Evolutionary conservation across 2,113 vertebrate species (phyloP), one percentile per base, ranked within the genome.

Genomic region (Cyanoliseus patagonus): DNA sequence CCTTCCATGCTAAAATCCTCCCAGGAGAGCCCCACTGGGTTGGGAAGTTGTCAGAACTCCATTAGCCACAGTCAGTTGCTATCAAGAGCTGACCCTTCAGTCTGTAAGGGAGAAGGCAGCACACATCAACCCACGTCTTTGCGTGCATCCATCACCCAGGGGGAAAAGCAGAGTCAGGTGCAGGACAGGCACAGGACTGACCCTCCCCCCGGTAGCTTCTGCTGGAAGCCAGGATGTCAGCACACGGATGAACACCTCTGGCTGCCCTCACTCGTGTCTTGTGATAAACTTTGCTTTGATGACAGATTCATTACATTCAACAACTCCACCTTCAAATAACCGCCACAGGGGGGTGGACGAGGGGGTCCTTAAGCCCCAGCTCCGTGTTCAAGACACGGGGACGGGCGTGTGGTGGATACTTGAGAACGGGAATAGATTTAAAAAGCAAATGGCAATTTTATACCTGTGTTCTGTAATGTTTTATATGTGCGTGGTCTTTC

Each of bases 401-500:
- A 91, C 51, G 91, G 95, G 86, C 94, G 93, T 89, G 85, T 62
- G 97, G 94, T 44, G 95, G 97, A 93, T 37, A 57, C 91, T 92
- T 75, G 83, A 96, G 84, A 95, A 97, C 10, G 96, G 97, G 63
- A 94, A 95, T 88, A 92, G 95, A 94, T 96, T 95, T 83, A 90
- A 37, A 95, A 94, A 96, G 95, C 85, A 96, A 96, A 97, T 53
- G 92, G 97, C 91, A 37, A 98, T 99, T 99, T 99, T 99, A 86
- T 99, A 99, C 98, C 98, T 96, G 98, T 98, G 99, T 98, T 98
- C 98, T 98, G 98, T 98, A 98, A 98, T 95, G 98, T 99, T 99
- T 99, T 99, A 97, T 99, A 98, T 98, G 98, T 99, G 98, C 96
- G 99, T 99, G 98, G 97, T 99, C 99, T 99, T 99, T 99, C 98